phyloP scores from a whole-genome alignment of 2,888 invertebrate species.

The Polydrusus cervinus region DNA sequence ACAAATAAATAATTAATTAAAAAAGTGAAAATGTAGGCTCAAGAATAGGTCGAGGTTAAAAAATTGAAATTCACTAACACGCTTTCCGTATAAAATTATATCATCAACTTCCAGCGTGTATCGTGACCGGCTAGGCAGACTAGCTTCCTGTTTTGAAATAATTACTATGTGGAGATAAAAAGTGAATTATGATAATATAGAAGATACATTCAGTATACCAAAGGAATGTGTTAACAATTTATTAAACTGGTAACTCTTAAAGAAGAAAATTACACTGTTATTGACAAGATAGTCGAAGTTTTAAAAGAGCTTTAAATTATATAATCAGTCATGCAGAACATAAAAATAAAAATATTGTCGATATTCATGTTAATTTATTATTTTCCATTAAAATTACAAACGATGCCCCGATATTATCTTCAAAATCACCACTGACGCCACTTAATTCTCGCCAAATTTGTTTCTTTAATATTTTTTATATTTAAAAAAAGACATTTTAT shows the following conservation, averaged over 20 bases:
- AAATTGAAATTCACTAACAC: constrained; percentile 32
- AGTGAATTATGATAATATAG: constrained; percentile 14
- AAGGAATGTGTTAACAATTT: background rate
- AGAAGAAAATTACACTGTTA: too few relatives aligned
- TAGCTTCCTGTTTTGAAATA: constrained; percentile 38
- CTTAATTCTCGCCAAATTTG: too few relatives aligned
- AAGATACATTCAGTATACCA: constrained; percentile 1
- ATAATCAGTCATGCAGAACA: too few relatives aligned
- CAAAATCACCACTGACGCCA: too few relatives aligned
- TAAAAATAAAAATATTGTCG: too few relatives aligned
- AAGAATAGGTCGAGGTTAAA: constrained; percentile 36
- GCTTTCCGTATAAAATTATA: constrained; percentile 36
- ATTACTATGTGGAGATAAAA: constrained; percentile 11
- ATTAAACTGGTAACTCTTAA: background rate
- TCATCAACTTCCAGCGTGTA: constrained; percentile 20
- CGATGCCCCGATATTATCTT: too few relatives aligned
- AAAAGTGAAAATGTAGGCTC: constrained; percentile 21
- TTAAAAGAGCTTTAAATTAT: too few relatives aligned
- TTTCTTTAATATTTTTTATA: too few relatives aligned
- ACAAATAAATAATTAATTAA: constrained; percentile 15
- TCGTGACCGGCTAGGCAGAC: constrained; percentile 28
- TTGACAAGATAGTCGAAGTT: too few relatives aligned
- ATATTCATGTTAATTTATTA: too few relatives aligned
- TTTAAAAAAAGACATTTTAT: too few relatives aligned
- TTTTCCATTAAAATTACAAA: too few relatives aligned